Evolutionary conservation across 2,113 vertebrate species (phyloP), one percentile per base, ranked within the genome.

Genomic region (Lathamus discolor): DNA sequence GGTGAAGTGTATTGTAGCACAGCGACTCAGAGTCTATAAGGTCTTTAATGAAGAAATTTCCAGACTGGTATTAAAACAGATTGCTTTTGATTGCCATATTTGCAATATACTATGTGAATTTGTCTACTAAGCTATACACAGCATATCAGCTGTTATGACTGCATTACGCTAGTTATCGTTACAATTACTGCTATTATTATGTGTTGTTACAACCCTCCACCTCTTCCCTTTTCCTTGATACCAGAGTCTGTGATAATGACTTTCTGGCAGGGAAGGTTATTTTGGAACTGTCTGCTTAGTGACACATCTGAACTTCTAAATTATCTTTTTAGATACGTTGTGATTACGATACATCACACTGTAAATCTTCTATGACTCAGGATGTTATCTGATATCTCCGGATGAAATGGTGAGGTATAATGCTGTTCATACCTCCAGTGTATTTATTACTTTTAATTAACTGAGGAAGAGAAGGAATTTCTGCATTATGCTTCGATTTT

Each of bases 181-280:
- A 93, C 63, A 90, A 88, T 97, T 95, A 97, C 62, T 84, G 44
- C 55, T 95, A 87, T 78, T 97, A 92, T 77, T 84, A 52, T 27
- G 87, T 89, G 77, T 74, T 93, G 84, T 91, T 96, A 94, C 61
- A 95, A 44, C 19, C 24, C 37, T 91, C 78, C 54, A 89, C 43
- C 43, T 93, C 93, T 69, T 92, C 48, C n/a, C 22, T 88, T 87
- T 67, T 83, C 75, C 72, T 72, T 89, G 59, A 90, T 92, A 69
- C 49, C 17, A 51, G 63, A 88, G 27, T 52, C 57, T 69, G 69
- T 80, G 91, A 93, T 67, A 95, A 70, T 59, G 75, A 90, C 83
- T 95, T 96, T 96, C 83, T 95, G 79, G 70, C 91, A 89, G 78
- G 55, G 70, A 97, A 97, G 69, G 86, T 93, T 96, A 88, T 96